Evolutionary conservation across 2,797 vertebrate species (phyloP), one percentile per base, ranked within the genome.

Genomic region (Mormyrus proboscirostris): DNA sequence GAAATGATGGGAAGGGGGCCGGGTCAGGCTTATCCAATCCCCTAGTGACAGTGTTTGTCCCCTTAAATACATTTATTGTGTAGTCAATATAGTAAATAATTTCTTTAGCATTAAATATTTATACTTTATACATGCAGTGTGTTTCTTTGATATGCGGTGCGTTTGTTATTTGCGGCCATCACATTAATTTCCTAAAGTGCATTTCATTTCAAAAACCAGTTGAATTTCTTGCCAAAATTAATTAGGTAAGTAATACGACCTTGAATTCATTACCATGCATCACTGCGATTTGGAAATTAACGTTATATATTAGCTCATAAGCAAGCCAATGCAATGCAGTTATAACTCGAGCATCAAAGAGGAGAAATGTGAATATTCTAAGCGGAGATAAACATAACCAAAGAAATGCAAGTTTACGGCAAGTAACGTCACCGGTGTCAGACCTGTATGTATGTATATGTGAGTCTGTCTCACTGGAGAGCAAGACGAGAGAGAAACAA

Each of bases 251-350:
- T 88, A 55, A 41, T 59, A 29, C 25, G 9, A 59, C 12, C 33
- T 8, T 38, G 87, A 86, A 86, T 86, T 51, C 84, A 87, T 33
- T 53, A 41, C 55, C 88, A 51, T 38, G 88, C 88, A 88, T 76
- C 65, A 79, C 51, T 55, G 33, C 33, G 8, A 83, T 73, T 41
- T 83, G 53, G 50, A 50, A 62, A 41, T 88, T 41, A 88, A 41
- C 33, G 4, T 10, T 22, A 44, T 47, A 41, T 41, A 55, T 83
- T n/a, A 25, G 2, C 51, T 47, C 47, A 50, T 84, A 47, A 82
- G 4, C 7, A 51, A 53, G 85, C 38, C 1, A 25, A 47, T 19
- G n/a, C n/a, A 14, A 14, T 50, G 33, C 33, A 47, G 51, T 59
- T n/a, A 87, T 57, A 44, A 57, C 10, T 9, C 19, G 53, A 38